phyloP scores from a whole-genome alignment of 2,113 vertebrate species.

The Boulengeromyrus knoepffleri region DNA sequence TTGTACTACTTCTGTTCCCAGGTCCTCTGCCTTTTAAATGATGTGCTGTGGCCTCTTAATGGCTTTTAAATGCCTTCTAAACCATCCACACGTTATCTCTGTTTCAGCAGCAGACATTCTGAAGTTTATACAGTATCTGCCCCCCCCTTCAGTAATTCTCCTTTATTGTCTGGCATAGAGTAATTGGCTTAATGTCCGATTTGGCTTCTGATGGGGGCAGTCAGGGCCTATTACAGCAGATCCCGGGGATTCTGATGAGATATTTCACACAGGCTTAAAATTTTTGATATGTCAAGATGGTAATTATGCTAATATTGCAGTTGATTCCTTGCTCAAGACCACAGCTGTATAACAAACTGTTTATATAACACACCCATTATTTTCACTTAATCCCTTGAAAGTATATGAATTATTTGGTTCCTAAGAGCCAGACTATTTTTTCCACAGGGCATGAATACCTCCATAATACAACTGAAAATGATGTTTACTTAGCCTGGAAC shows the following conservation, averaged over 20 bases:
- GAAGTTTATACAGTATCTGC: neutral
- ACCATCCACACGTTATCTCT: neutral
- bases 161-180: neutral
- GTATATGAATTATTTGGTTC: slow-evolving; percentile 1
- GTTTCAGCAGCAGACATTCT: neutral
- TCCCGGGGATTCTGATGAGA: neutral
- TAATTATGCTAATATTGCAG: neutral
- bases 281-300: neutral
- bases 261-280: neutral
- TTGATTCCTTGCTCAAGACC: neutral
- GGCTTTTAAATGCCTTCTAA: neutral
- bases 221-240: neutral
- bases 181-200: slow-evolving; percentile 3
- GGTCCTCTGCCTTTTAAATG: neutral
- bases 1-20: neutral
- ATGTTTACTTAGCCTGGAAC: slow-evolving; percentile 19
- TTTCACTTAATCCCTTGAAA: neutral
- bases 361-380: neutral
- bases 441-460: slow-evolving; percentile 6
- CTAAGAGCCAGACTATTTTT: neutral
- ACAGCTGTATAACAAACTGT: neutral
- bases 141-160: neutral
- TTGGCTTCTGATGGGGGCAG: neutral
- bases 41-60: neutral
- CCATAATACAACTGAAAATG: slow-evolving; percentile 1